Base-by-base conservation (phyloP, 2,113 vertebrate species). In the Carassius gibelio region DNA sequence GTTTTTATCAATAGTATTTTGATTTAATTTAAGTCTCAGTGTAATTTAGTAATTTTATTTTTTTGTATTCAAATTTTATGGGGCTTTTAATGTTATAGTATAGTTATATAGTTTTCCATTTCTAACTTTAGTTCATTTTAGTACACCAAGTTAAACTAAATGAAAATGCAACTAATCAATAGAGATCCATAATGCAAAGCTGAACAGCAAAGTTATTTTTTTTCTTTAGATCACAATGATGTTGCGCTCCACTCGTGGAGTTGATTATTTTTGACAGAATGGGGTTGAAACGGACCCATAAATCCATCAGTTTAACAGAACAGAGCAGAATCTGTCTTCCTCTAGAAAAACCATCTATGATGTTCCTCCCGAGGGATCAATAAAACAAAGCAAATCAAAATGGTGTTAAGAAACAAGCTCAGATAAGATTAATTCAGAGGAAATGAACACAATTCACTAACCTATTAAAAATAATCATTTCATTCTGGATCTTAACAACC, bases 221-320 rank as follows among this genome's bases (percentile, higher is more conserved):
- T 4, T 38, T 3, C 45, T 48, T 23, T 23, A 23, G 10, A 48
- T 75, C 42, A 23, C 71, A 89, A 88, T 87, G 84, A 92, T 91
- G 84, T 89, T 88, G 57, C 85, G 75, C 69, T 55, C 19, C 59
- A 64, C 71, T 86, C 69, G 90, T 88, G 86, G 88, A 74, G 84
- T 89, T 90, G 81, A 92, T 92, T 88, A 90, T 68, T 62, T 82
- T 61, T 88, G 75, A 88, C 82, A 87, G 80, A 90, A 92, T 89
- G 59, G 76, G 77, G 85, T 81, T 91, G 55, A 50, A 55, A 61
- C 13, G 38, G 61, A 86, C 8, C 8, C 21, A 76, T 57, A 79
- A 85, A 86, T 87, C 72, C 83, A 74, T 61, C 72, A 52, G 81
- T 66, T 72, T 87, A 62, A 48, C 78, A 71, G 13, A 59, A 17